A percentile compares a stretch with the other conserved stretches of the same genome.
phyloP scores from a whole-genome alignment of 2,113 vertebrate species.

The Periophthalmodon schlosseri region DNA sequence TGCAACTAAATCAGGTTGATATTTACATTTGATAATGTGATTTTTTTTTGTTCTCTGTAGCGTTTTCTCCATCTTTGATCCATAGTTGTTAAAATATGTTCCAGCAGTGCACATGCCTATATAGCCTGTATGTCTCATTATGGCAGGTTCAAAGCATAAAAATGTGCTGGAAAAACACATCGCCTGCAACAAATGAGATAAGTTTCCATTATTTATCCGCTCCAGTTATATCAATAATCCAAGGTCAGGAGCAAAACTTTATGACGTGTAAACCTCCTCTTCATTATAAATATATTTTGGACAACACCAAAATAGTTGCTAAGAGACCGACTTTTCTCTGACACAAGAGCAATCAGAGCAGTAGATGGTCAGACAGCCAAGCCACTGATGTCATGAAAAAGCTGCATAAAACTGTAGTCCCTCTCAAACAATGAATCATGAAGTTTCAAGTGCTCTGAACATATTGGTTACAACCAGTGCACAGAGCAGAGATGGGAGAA shows the following conservation, averaged over 20 bases:
- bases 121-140: constrained; percentile 28
- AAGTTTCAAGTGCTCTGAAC: constrained; percentile 16
- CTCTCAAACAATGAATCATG: constrained; percentile 45
- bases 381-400: constrained; percentile 53
- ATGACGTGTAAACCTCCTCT: neutral
- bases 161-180: constrained; percentile 43
- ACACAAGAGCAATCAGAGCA: constrained; percentile 42
- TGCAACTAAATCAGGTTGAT: too few relatives aligned
- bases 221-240: constrained; percentile 44
- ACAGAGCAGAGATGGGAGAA: neutral
- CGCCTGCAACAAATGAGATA: constrained; percentile 44
- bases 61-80: too few relatives aligned
- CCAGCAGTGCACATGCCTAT: neutral
- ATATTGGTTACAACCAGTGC: constrained; percentile 11
- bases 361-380: constrained; percentile 51
- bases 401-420: constrained; percentile 45
- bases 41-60: too few relatives aligned
- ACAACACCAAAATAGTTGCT: constrained; percentile 60
- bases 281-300: constrained; percentile 43
- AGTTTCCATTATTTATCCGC: constrained; percentile 44
- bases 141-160: constrained; percentile 39
- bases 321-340: constrained; percentile 46
- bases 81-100: too few relatives aligned
- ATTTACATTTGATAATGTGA: too few relatives aligned
- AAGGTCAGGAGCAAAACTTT: neutral